Percentiles rank a stretch among this genome's conserved stretches.
Evolutionary conservation across 2,797 vertebrate genomes (phyloP).

Genomic region (Micromesistius poutassou): DNA sequence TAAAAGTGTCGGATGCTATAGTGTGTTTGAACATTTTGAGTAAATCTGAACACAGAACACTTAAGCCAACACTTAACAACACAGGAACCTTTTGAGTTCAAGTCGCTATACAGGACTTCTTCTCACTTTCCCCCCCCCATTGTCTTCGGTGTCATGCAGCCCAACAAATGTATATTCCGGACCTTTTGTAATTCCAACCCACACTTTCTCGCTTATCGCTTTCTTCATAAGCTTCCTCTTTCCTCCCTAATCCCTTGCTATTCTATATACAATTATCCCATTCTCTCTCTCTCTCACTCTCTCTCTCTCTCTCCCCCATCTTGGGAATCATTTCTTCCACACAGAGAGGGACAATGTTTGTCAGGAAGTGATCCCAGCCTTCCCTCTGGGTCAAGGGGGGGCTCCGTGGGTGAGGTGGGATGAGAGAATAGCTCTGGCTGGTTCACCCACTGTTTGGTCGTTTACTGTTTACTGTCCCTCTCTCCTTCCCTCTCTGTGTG

Average conservation of each 20-base stretch:
- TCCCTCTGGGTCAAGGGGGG: constrained; percentile 17
- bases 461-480: constrained; percentile 10
- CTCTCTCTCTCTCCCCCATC: neutral
- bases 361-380: constrained; percentile 35
- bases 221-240: neutral
- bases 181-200: neutral
- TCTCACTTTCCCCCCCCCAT: neutral
- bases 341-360: constrained; percentile 28
- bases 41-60: neutral
- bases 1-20: neutral
- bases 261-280: neutral
- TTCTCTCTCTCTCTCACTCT: neutral
- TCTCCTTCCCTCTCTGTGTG: constrained; percentile 26
- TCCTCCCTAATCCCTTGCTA: neutral
- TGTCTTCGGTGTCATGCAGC: neutral
- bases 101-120: too few relatives aligned
- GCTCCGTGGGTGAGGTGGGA: constrained; percentile 18
- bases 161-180: neutral
- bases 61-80: too few relatives aligned
- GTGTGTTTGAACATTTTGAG: neutral
- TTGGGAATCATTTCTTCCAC: constrained; percentile 25
- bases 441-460: neutral
- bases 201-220: neutral
- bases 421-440: neutral
- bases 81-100: too few relatives aligned